A percentile compares a stretch with the other conserved stretches of the same genome.
phyloP scores from a whole-genome alignment of 2,888 invertebrate species.

The Lycaena phlaeas region DNA sequence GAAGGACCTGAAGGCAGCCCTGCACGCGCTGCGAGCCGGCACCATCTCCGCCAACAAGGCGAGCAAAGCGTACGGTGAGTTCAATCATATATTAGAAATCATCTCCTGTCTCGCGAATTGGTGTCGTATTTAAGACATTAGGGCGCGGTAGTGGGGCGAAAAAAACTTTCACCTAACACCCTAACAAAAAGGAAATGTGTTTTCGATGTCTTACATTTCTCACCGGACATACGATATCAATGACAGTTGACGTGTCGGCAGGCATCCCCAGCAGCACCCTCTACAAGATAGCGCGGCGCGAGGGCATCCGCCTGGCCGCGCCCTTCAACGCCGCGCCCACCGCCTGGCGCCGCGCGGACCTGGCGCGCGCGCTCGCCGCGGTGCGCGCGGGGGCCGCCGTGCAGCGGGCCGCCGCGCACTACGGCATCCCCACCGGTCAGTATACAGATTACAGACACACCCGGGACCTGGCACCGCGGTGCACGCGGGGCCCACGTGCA shows the following conservation, averaged over 20 bases:
- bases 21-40: conserved; percentile 87
- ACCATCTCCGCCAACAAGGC: conserved; percentile 93
- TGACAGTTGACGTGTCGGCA: conserved; percentile 24
- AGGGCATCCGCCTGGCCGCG: conserved; percentile 89
- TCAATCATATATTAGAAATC: too few species aligned
- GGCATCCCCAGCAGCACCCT: conserved; percentile 92
- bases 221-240: too few species aligned
- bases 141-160: too few species aligned
- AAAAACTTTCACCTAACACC: too few species aligned
- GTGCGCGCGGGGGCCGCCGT: conserved; percentile 87
- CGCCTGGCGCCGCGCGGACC: conserved; percentile 89
- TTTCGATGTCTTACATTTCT: neutral
- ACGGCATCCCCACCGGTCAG: conserved; percentile 86
- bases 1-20: conserved; percentile 84
- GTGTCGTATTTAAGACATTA: too few species aligned
- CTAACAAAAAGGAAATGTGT: too few species aligned
- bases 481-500: conserved; percentile 87
- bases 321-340: conserved; percentile 94
- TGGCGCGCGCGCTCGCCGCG: conserved; percentile 85
- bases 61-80: conserved; percentile 86
- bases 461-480: conserved; percentile 83
- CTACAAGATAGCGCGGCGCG: conserved; percentile 92
- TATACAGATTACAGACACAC: conserved; percentile 5
- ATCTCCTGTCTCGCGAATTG: too few species aligned
- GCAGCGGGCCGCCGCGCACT: conserved; percentile 88